Percentiles rank a stretch among this genome's conserved stretches.
These are phyloP conservation scores for Styela clava DNA, from an alignment of 23 tunicate genomes.

Conservation along the genomic window DNA sequence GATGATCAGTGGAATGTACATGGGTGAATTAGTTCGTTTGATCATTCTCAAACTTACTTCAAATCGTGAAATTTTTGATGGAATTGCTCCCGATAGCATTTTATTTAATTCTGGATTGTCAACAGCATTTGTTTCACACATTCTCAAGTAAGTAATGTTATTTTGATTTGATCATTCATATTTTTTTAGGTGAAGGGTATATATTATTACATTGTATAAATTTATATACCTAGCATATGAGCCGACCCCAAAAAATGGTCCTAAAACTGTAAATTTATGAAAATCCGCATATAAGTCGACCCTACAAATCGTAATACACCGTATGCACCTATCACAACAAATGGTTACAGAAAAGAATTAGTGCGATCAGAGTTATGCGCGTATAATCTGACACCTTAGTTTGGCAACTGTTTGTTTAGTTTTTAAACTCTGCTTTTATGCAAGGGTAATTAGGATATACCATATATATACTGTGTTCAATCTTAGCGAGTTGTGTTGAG, in stretches of 20 bases:
- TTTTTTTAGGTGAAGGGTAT: not conserved
- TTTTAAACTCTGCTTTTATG: too few species aligned
- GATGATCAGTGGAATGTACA: conserved; percentile 98
- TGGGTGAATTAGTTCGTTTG: conserved; percentile 84
- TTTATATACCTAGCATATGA: not conserved
- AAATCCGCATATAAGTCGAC: too few species aligned
- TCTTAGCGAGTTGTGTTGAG: too few species aligned
- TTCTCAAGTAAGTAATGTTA: conserved; percentile 42
- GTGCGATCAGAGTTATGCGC: too few species aligned
- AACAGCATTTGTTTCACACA: conserved; percentile 88
- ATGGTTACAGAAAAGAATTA: too few species aligned
- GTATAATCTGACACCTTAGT: not conserved
- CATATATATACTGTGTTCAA: too few species aligned
- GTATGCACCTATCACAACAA: too few species aligned
- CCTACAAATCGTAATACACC: too few species aligned
- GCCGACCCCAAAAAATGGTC: too few species aligned
- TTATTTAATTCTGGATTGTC: conserved; percentile 61
- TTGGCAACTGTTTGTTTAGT: too few species aligned
- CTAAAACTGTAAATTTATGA: too few species aligned
- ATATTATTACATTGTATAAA: not conserved
- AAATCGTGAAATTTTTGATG: conserved; percentile 42
- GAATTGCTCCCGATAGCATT: conserved; percentile 35
- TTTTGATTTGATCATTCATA: not conserved
- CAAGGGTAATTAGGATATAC: too few species aligned
- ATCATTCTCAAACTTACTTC: conserved; percentile 49